Evolutionary conservation across 2,797 vertebrate genomes (phyloP).

Genomic region (Enteromius viviparus): DNA sequence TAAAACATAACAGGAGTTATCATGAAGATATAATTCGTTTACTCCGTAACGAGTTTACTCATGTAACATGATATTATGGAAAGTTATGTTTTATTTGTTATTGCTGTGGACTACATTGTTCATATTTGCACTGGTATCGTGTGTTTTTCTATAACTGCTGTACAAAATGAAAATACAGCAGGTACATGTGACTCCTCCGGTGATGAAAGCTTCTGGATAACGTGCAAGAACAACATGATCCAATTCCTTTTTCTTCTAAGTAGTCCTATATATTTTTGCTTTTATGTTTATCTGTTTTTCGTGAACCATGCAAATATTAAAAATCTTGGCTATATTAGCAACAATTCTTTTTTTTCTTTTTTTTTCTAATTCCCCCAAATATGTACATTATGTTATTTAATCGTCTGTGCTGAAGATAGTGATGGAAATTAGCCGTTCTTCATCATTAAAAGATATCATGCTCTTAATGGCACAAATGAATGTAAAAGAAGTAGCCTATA

Average conservation of each 20-base stretch:
- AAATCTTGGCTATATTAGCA: background rate
- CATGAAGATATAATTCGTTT: background rate
- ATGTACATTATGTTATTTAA: background rate
- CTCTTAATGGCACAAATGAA: background rate
- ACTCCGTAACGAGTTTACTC: background rate
- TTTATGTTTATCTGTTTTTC: background rate
- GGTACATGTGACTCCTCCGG: constrained; percentile 9
- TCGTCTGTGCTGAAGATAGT: background rate
- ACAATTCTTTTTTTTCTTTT: background rate
- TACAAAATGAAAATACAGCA: constrained; percentile 3
- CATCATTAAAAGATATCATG: background rate
- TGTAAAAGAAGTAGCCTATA: background rate
- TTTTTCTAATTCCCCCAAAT: no score
- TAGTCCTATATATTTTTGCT: background rate
- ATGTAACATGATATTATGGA: no score
- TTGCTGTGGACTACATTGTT: background rate
- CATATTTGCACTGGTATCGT: background rate
- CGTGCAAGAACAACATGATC: background rate
- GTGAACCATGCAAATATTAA: background rate
- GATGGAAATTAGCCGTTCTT: no score
- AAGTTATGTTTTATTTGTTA: background rate
- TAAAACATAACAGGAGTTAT: background rate
- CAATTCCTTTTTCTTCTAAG: background rate
- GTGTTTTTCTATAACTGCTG: background rate
- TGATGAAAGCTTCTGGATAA: constrained; percentile 33